phyloP scores from a whole-genome alignment of 2,113 vertebrate genomes.

The Cheilinus undulatus region DNA sequence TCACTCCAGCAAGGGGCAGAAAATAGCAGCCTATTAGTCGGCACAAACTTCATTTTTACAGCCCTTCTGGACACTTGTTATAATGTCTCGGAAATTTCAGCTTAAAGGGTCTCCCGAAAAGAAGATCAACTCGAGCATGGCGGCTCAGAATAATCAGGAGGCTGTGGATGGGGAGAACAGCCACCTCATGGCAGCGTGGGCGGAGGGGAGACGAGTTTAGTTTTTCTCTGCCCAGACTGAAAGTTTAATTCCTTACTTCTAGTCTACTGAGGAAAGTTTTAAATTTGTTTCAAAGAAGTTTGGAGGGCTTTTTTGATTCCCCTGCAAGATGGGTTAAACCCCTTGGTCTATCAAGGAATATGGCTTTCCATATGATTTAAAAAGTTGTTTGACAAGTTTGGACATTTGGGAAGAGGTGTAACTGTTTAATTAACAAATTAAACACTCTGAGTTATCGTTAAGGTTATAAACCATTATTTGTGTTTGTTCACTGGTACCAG shows the following conservation, averaged over 20 bases:
- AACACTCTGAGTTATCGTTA: no score
- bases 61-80: slow-evolving; percentile 58
- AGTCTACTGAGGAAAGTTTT: not conserved
- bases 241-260: slow-evolving; percentile 9
- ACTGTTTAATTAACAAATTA: no score
- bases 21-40: slow-evolving; percentile 45
- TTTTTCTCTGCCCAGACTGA: not conserved
- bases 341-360: not conserved
- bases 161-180: slow-evolving; percentile 19
- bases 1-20: slow-evolving; percentile 39
- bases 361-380: slow-evolving; percentile 3
- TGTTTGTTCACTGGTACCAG: no score
- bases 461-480: no score
- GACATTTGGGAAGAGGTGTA: no score
- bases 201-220: not conserved
- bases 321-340: not conserved
- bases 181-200: slow-evolving; percentile 20
- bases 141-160: slow-evolving; percentile 45
- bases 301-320: no score
- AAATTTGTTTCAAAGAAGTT: no score
- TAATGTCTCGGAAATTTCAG: slow-evolving; percentile 37
- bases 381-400: no score
- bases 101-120: slow-evolving; percentile 40
- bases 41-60: slow-evolving; percentile 37
- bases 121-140: slow-evolving; percentile 38